Conservation (phyloP, 2,113 vertebrate genomes). For the Xiphophorus maculatus region DNA sequence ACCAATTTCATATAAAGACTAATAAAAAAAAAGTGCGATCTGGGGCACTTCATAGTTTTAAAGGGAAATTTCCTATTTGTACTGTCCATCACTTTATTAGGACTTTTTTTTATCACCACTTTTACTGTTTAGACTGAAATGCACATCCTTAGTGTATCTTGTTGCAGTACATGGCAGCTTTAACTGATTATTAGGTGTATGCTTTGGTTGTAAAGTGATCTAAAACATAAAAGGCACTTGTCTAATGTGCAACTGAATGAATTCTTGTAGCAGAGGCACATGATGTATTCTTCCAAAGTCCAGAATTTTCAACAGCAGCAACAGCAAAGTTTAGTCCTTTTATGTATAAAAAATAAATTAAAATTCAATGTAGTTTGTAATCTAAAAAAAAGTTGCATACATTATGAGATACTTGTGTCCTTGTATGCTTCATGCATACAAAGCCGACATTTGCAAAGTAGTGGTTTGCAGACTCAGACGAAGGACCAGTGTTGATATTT, state of each 20-base stretch:
- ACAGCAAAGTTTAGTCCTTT: constrained; percentile 56
- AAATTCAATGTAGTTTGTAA: constrained; percentile 54
- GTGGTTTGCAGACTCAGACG: constrained; percentile 41
- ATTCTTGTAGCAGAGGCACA: constrained; percentile 41
- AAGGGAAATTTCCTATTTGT: constrained; percentile 23
- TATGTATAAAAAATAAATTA: constrained; percentile 79
- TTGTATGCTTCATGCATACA: constrained; percentile 38
- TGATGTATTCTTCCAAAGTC: constrained; percentile 47
- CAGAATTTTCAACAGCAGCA: constrained; percentile 63
- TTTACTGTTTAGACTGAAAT: constrained; percentile 1
- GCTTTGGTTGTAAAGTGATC: constrained; percentile 16
- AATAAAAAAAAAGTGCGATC: background rate
- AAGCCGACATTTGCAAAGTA: constrained; percentile 33
- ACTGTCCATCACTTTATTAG: constrained; percentile 43
- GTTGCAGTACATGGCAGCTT: constrained; percentile 14
- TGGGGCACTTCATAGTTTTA: constrained; percentile 34
- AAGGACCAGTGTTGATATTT: constrained; percentile 92
- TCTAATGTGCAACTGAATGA: constrained; percentile 28
- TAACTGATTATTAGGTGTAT: constrained; percentile 9
- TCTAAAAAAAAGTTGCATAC: constrained; percentile 40
- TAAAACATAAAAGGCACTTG: constrained; percentile 43
- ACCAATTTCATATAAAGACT: constrained; percentile 11
- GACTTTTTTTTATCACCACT: constrained; percentile 1
- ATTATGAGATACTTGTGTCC: constrained; percentile 21
- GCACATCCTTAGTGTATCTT: background rate